phyloP scores from a whole-genome alignment of 64 coral and sea anemone species.

The Stichodactyla mertensii region DNA sequence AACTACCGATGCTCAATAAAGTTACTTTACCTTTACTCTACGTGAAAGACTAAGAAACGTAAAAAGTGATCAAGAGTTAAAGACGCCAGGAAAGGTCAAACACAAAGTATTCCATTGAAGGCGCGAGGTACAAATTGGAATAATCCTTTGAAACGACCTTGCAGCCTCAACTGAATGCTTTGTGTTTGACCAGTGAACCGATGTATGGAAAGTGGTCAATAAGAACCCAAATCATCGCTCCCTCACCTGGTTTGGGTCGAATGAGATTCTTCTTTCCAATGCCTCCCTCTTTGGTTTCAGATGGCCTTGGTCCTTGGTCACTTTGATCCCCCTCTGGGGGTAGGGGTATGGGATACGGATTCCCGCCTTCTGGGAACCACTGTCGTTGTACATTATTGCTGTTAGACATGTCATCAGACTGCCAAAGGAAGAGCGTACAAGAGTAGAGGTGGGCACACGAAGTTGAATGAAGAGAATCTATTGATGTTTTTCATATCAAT shows the following conservation, averaged over 20 bases:
- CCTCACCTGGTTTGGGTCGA: slow-evolving; percentile 65
- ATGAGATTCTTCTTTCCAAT: slow-evolving; percentile 74
- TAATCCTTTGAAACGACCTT: too few species aligned
- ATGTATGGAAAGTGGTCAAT: neutral
- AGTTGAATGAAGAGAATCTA: neutral
- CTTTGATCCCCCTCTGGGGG: slow-evolving; percentile 56
- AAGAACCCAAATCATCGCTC: neutral
- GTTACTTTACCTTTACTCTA: too few species aligned
- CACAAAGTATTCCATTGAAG: too few species aligned
- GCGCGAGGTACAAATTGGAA: too few species aligned
- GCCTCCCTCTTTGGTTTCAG: neutral
- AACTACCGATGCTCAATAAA: too few species aligned
- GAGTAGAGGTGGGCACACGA: neutral
- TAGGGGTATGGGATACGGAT: slow-evolving; percentile 51
- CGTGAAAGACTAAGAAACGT: too few species aligned
- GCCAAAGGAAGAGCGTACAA: neutral
- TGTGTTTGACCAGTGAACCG: too few species aligned
- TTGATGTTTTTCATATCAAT: too few species aligned
- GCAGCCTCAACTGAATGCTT: too few species aligned
- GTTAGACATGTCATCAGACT: neutral
- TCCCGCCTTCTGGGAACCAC: slow-evolving; percentile 43
- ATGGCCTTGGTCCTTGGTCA: neutral
- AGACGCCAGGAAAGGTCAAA: too few species aligned
- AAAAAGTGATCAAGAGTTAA: too few species aligned
- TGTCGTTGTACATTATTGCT: neutral